These are phyloP conservation scores for Leucoraja ocellata DNA, from an alignment of 2,797 vertebrate species.

Conservation along the genomic window DNA sequence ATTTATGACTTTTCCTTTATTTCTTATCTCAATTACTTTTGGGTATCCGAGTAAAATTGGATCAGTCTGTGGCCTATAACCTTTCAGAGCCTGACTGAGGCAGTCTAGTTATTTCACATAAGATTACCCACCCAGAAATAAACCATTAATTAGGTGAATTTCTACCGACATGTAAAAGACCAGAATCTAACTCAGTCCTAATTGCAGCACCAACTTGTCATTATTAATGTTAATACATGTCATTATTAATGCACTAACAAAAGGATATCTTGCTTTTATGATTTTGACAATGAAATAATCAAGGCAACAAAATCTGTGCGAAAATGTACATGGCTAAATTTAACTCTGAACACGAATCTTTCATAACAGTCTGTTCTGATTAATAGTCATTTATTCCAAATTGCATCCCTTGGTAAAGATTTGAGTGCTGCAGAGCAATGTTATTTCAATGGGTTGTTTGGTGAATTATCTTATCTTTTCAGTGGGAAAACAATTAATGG, in stretches of 20 bases:
- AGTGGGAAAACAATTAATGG: not conserved
- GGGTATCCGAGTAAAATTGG: not conserved
- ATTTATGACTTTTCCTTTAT: not conserved
- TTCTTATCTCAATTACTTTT: not conserved
- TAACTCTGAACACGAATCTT: not conserved
- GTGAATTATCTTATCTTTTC: not conserved
- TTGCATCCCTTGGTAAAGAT: not conserved
- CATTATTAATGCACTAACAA: not conserved
- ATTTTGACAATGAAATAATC: not conserved
- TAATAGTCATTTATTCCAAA: conserved; percentile 21
- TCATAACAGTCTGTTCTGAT: not conserved
- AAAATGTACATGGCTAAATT: not conserved
- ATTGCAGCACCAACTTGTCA: not conserved
- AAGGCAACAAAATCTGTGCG: not conserved
- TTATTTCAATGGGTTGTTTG: conserved; percentile 21
- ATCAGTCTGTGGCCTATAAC: not conserved
- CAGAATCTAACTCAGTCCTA: not conserved
- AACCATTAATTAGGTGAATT: not conserved
- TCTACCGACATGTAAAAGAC: not conserved
- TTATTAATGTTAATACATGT: not conserved
- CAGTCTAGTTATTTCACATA: not conserved
- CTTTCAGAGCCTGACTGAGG: not conserved
- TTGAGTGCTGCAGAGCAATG: not conserved
- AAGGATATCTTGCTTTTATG: not conserved
- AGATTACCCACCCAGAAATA: not conserved